Conservation (phyloP, 2,113 vertebrate genomes). For the Asarcornis scutulata region DNA sequence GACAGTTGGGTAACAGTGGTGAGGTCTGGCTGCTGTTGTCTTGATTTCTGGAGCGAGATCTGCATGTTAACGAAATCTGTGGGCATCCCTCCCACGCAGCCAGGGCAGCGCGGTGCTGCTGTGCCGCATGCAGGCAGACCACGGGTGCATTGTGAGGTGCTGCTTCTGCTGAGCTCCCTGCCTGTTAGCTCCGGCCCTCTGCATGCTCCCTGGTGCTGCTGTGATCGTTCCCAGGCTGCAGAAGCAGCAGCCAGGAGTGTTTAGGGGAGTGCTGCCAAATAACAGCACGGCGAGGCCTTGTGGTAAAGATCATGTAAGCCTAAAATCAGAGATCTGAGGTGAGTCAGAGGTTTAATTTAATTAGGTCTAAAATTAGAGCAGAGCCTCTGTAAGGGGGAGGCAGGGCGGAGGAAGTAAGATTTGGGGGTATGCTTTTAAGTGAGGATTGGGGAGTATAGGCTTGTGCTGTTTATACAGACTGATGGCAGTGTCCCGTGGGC, state of each 20-base stretch:
- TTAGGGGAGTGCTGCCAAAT: background rate
- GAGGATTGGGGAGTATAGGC: background rate
- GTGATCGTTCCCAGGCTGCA: accelerated
- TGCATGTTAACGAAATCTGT: background rate
- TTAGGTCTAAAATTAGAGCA: constrained; percentile 21
- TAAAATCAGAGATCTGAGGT: background rate
- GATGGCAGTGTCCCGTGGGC: background rate
- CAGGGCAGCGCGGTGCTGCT: background rate
- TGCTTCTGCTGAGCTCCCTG: background rate
- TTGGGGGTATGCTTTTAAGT: background rate
- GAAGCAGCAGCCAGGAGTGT: background rate
- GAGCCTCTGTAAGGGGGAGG: background rate
- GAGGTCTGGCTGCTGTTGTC: background rate
- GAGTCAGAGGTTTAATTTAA: constrained; percentile 47
- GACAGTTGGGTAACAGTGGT: background rate
- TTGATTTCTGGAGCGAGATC: background rate
- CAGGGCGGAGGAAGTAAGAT: background rate
- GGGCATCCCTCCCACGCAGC: background rate
- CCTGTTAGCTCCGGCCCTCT: background rate
- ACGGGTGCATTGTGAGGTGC: background rate
- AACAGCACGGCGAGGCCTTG: background rate
- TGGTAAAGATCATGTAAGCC: background rate
- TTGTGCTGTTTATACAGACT: constrained; percentile 2
- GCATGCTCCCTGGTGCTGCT: background rate
- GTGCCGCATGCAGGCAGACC: background rate